phyloP scores from a whole-genome alignment of 2,113 vertebrate genomes.

The Oxyura jamaicensis region DNA sequence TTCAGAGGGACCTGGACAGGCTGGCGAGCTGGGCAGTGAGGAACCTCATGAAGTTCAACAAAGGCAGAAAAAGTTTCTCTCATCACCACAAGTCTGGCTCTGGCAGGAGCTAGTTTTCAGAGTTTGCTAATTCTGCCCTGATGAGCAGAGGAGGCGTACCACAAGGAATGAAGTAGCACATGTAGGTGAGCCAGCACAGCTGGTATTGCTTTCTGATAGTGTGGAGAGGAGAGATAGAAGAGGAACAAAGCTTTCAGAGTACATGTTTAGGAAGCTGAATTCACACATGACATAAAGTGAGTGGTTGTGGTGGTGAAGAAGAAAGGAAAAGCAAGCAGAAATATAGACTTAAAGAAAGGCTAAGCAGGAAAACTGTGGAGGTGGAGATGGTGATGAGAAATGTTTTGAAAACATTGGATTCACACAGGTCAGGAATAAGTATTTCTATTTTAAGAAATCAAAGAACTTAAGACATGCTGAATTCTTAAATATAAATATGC shows the following conservation, averaged over 20 bases:
- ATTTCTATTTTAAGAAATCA: not conserved
- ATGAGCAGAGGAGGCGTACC: not conserved
- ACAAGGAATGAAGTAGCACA: not conserved
- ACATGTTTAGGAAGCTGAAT: not conserved
- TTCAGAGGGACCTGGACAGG: no score
- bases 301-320: no score
- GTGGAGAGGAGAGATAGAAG: not conserved
- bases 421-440: not conserved
- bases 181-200: not conserved
- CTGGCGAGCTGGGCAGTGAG: no score
- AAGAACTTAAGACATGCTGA: not conserved
- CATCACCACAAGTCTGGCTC: not conserved
- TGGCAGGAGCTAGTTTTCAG: not conserved
- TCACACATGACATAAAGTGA: not conserved
- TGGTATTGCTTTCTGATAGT: not conserved
- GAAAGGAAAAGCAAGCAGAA: not conserved
- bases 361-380: not conserved
- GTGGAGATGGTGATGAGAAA: not conserved
- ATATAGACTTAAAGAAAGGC: not conserved
- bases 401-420: not conserved
- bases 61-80: not conserved
- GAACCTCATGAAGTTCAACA: no score
- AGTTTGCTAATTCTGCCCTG: not conserved
- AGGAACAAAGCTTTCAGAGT: not conserved
- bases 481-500: not conserved